These are phyloP conservation scores for Sesamia inferens DNA, from an alignment of 2,888 invertebrate genomes.

Conservation along the genomic window DNA sequence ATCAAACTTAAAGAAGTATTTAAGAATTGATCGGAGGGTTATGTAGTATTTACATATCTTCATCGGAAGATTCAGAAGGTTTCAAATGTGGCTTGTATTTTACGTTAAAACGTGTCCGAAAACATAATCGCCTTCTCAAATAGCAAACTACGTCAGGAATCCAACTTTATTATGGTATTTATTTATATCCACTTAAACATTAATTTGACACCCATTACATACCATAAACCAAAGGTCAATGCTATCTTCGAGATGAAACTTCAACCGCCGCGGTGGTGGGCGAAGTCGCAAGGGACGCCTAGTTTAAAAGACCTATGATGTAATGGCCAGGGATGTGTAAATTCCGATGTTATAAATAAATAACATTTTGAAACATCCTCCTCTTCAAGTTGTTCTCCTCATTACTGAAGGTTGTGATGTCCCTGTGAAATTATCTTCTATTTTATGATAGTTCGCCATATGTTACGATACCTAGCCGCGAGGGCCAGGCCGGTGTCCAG, in stretches of 20 bases:
- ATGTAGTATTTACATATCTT: no score
- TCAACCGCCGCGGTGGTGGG: constrained; percentile 52
- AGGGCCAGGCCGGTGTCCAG: no score
- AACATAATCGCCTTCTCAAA: not conserved
- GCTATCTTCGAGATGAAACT: constrained; percentile 33
- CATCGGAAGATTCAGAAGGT: not conserved
- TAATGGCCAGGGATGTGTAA: constrained; percentile 8
- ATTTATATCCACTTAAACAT: constrained; percentile 27
- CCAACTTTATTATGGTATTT: constrained; percentile 11
- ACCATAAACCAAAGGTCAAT: constrained; percentile 46
- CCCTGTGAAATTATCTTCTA: no score
- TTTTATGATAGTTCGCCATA: no score
- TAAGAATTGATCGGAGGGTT: no score
- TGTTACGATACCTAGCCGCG: no score
- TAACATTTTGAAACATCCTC: not conserved
- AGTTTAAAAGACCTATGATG: constrained; percentile 21
- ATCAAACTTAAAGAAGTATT: no score
- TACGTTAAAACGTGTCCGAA: no score
- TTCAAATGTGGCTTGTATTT: no score
- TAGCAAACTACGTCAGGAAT: constrained; percentile 1
- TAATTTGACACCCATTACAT: constrained; percentile 30
- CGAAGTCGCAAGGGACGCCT: constrained; percentile 36
- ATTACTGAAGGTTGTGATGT: no score
- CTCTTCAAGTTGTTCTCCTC: no score
- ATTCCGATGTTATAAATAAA: not conserved